Base-by-base conservation (phyloP, 2,888 invertebrate species). In the Bruchidius siliquastri region DNA sequence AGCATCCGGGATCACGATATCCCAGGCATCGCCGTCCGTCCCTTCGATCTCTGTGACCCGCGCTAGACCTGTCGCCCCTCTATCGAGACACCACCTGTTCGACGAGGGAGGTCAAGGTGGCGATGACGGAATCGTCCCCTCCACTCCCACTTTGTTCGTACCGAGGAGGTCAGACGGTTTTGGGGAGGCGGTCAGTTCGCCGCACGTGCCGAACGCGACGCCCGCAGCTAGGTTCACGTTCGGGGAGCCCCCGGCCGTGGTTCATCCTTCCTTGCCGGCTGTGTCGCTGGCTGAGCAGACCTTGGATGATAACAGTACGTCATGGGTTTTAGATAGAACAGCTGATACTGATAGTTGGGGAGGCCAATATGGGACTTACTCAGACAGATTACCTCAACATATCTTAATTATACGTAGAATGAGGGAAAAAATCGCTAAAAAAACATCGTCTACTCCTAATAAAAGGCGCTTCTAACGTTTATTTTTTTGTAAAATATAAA, bases 101-200 rank as follows among this genome's bases (percentile, higher is more conserved):
- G 49, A 49, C 49, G 49, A 49, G 10, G 49, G 10, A 1, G 49
- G 10, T 13, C 49, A 49, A 13, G 92, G 92, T 18, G 90, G 90
- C 20, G 93, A 93, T 83, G 93, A 93, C 79, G 85, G 87, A 80
- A 96, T 96, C 79, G 96, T 97, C 49, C 96, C 97, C 20, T 94
- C 96, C 74, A 96, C 96, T 18, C 96, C 97, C 21, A 95, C 96
- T 2, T 87, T 96, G 26, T 94, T 93, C 83, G 92, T 94, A 69
- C 95, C 96, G 2, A 88, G 94, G 75, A 89, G 96, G 76, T 92
- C 90, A 76, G 96, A 96, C 85, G 96, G 95, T 72, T 96, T 96
- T 87, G 95, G 96, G 67, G 96, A 96, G 85, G 96, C 96, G 69
- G 94, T 97, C 67, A 96, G 96, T 84, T 97, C 97, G 0, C 97